Conservation (phyloP, 2,113 vertebrate genomes). For the Hydrolagus affinis region DNA sequence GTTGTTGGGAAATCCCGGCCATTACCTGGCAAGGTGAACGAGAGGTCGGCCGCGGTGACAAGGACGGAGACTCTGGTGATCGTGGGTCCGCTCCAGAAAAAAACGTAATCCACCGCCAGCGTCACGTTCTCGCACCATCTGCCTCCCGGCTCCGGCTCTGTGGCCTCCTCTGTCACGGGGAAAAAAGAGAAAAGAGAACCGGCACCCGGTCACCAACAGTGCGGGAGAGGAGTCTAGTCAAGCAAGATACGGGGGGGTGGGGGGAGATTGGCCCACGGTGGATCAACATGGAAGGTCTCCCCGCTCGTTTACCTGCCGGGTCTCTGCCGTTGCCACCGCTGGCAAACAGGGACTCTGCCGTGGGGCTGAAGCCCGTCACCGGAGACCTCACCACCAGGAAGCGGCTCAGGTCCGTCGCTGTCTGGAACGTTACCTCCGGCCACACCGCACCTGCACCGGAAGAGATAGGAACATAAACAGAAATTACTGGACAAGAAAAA, state of each 20-base stretch:
- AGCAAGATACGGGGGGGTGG: not conserved
- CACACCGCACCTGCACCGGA: constrained; percentile 43
- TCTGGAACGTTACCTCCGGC: constrained; percentile 42
- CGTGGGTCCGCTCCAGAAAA: constrained; percentile 65
- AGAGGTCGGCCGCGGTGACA: constrained; percentile 50
- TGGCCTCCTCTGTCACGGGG: constrained; percentile 37
- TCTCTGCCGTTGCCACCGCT: no score
- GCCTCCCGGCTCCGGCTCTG: not conserved
- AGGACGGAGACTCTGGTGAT: constrained; percentile 60
- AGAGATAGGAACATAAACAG: not conserved
- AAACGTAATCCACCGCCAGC: constrained; percentile 66
- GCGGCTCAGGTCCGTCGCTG: constrained; percentile 23
- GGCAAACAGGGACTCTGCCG: not conserved
- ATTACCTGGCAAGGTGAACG: constrained; percentile 46
- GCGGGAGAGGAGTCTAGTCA: constrained; percentile 33
- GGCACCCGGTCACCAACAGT: constrained; percentile 40
- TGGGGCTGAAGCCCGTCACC: not conserved
- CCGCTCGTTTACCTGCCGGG: not conserved
- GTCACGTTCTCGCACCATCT: constrained; percentile 57
- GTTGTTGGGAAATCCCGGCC: no score
- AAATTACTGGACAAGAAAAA: no score
- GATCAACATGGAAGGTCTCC: not conserved
- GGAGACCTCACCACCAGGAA: constrained; percentile 36
- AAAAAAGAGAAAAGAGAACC: constrained; percentile 42
- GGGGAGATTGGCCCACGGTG: not conserved